phyloP scores from a whole-genome alignment of 2,113 vertebrate species.

The Amazona vittata region DNA sequence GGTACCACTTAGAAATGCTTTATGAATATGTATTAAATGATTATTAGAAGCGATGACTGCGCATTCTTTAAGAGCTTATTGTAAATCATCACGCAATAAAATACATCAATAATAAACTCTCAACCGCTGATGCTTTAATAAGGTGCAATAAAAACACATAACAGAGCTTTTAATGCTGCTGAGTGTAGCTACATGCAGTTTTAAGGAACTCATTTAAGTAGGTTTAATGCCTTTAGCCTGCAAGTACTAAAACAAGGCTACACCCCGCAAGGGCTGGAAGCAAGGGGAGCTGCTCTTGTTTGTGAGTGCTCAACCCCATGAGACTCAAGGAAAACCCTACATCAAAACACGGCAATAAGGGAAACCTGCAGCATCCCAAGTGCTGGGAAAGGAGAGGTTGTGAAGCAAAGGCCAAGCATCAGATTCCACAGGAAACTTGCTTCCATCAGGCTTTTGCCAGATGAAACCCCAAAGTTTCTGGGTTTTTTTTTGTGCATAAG shows the following conservation, averaged over 20 bases:
- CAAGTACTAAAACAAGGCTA: background rate
- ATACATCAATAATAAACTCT: constrained; percentile 17
- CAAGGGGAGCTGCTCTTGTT: background rate
- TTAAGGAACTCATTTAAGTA: background rate
- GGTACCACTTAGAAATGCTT: too few relatives aligned
- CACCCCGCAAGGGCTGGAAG: fast-evolving
- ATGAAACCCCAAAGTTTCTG: background rate
- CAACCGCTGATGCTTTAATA: background rate
- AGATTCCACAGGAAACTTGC: background rate
- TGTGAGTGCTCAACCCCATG: background rate
- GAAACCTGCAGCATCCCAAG: background rate
- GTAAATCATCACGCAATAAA: constrained; percentile 34
- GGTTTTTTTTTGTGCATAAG: background rate
- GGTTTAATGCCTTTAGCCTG: background rate
- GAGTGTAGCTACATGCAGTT: background rate
- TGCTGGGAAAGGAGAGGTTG: background rate
- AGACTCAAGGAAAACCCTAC: background rate
- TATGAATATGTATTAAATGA: too few relatives aligned
- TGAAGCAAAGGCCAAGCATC: background rate
- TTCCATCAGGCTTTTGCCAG: background rate
- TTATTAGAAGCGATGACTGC: too few relatives aligned
- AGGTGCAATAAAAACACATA: background rate
- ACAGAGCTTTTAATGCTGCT: background rate
- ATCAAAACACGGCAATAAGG: fast-evolving
- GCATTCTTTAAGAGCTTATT: too few relatives aligned